A percentile compares a stretch with the other conserved stretches of the same genome.
Conservation (phyloP, 2,888 invertebrate genomes). For the Silvanus unidentatus region DNA sequence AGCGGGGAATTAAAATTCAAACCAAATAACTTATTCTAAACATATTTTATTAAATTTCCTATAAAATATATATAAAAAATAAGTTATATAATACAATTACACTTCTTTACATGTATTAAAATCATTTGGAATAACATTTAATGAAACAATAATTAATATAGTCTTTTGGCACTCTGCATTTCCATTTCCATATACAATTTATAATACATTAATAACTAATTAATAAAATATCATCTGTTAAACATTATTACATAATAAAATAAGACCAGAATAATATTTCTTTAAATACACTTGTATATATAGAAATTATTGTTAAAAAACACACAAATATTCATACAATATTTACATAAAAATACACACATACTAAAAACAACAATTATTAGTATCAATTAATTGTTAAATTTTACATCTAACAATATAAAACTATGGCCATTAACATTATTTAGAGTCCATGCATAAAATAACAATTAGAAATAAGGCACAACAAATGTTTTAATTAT, state of each 20-base stretch:
- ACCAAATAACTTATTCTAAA: no score
- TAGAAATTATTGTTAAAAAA: not conserved
- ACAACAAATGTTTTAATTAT: not conserved
- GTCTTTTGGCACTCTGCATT: conserved; percentile 1
- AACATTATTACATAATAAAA: not conserved
- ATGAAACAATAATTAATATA: not conserved
- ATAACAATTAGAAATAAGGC: conserved; percentile 1
- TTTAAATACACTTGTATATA: not conserved
- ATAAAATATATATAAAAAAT: no score
- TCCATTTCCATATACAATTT: not conserved
- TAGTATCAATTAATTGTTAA: conserved; percentile 7
- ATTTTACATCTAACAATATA: conserved; percentile 11
- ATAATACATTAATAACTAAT: not conserved
- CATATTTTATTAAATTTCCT: no score
- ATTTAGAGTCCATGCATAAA: no score
- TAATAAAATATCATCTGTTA: not conserved
- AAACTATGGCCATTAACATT: conserved; percentile 5
- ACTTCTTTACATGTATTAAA: no score
- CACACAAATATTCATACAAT: conserved; percentile 1
- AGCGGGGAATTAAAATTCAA: no score
- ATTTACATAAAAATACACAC: no score
- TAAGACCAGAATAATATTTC: conserved; percentile 2
- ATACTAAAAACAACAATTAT: no score
- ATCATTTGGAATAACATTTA: no score
- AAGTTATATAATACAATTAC: no score